These are phyloP conservation scores for Peromyscus melanophrys DNA, from an alignment of 2,797 vertebrate genomes.

Conservation along the genomic window DNA sequence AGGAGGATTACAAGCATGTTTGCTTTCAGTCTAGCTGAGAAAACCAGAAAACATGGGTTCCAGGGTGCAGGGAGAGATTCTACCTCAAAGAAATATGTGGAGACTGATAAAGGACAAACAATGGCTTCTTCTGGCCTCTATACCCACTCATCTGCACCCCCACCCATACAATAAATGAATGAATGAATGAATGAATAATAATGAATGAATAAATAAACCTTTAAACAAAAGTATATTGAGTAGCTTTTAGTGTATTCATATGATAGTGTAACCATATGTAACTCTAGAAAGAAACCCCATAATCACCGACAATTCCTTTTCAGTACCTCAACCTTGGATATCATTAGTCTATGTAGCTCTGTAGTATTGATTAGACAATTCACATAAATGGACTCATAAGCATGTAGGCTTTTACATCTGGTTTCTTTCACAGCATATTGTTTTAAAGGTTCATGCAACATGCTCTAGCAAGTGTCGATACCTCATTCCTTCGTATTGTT, in stretches of 20 bases:
- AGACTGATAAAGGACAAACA: neutral
- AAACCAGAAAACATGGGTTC: neutral
- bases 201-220: neutral
- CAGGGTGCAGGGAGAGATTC: neutral
- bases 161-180: neutral
- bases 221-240: neutral
- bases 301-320: neutral
- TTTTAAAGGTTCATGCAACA: neutral
- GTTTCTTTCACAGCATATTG: neutral
- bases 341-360: neutral
- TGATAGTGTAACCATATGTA: neutral
- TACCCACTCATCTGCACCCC: neutral
- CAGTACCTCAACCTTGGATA: neutral
- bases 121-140: neutral
- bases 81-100: neutral
- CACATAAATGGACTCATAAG: neutral
- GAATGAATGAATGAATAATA: neutral
- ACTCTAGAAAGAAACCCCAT: neutral
- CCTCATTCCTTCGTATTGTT: neutral
- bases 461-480: neutral
- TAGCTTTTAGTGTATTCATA: constrained; percentile 17
- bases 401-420: neutral
- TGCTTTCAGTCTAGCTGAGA: neutral
- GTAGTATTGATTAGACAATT: neutral
- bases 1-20: neutral